Percentiles rank a stretch among this genome's conserved stretches.
phyloP scores from a whole-genome alignment of 1,140 invertebrate genomes.

The Sesamia nonagrioides region DNA sequence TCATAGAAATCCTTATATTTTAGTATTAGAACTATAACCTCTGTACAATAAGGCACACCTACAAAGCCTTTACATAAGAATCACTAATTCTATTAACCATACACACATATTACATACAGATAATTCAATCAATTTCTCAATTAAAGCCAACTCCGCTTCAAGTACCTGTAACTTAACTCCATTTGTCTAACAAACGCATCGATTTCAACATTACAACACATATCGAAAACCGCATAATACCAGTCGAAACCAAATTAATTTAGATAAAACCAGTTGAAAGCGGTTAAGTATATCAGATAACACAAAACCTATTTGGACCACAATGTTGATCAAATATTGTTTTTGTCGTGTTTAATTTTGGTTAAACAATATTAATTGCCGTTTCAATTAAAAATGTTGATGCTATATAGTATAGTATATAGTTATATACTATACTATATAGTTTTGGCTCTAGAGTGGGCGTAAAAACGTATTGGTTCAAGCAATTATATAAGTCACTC shows the following conservation, averaged over 20 bases:
- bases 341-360: conserved; percentile 26
- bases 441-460: not conserved
- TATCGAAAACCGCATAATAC: conserved; percentile 36
- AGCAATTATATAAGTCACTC: not conserved
- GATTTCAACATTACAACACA: conserved; percentile 18
- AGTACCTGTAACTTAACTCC: not conserved
- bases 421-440: too few relatives aligned
- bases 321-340: conserved; percentile 25
- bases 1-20: too few relatives aligned
- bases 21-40: too few relatives aligned
- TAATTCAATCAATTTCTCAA: not conserved
- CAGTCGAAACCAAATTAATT: conserved; percentile 26
- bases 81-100: too few relatives aligned
- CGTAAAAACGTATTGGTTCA: not conserved
- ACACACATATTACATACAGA: too few relatives aligned
- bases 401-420: not conserved
- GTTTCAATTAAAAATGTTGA: conserved; percentile 4
- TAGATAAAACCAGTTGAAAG: conserved; percentile 27
- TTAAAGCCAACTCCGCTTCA: not conserved
- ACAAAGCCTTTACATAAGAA: too few relatives aligned
- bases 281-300: conserved; percentile 28
- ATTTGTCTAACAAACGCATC: not conserved
- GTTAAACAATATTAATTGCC: conserved; percentile 14
- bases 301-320: conserved; percentile 8
- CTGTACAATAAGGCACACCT: too few relatives aligned